These are phyloP conservation scores for Escarpia spicata DNA, from an alignment of 2,888 invertebrate genomes.

Conservation along the genomic window DNA sequence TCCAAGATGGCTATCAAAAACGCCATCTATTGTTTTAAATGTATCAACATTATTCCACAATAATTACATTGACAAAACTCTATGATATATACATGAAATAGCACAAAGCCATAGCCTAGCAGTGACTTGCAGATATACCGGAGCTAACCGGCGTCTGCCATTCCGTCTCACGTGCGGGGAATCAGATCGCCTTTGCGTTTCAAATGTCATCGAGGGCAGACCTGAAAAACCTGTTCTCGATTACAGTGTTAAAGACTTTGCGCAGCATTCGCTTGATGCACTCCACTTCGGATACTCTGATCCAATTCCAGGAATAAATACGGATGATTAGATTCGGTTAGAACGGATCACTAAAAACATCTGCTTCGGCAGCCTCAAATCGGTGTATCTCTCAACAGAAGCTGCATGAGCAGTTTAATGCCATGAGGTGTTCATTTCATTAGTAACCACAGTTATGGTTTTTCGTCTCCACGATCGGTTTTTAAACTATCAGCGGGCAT, in stretches of 20 bases:
- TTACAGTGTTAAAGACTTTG: not conserved
- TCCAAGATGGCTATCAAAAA: too few species aligned
- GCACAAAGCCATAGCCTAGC: not conserved
- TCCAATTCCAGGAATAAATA: not conserved
- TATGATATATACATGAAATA: too few species aligned
- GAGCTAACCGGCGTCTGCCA: not conserved
- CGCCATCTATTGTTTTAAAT: too few species aligned
- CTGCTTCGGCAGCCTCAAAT: not conserved
- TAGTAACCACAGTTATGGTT: not conserved
- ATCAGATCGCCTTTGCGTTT: not conserved
- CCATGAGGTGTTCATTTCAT: not conserved
- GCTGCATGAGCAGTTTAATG: not conserved
- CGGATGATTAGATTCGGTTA: constrained; percentile 12
- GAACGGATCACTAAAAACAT: not conserved
- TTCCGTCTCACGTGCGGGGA: not conserved
- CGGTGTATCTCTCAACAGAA: not conserved
- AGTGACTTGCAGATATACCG: not conserved
- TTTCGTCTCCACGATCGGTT: too few species aligned
- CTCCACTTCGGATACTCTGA: not conserved
- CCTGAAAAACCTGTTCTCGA: not conserved
- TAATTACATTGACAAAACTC: too few species aligned
- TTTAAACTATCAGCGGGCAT: too few species aligned
- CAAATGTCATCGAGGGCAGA: not conserved
- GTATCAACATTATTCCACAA: too few species aligned
- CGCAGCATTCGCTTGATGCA: not conserved